These are phyloP conservation scores for Acromyrmex charruanus DNA, from an alignment of 1,140 invertebrate genomes.

Conservation along the genomic window DNA sequence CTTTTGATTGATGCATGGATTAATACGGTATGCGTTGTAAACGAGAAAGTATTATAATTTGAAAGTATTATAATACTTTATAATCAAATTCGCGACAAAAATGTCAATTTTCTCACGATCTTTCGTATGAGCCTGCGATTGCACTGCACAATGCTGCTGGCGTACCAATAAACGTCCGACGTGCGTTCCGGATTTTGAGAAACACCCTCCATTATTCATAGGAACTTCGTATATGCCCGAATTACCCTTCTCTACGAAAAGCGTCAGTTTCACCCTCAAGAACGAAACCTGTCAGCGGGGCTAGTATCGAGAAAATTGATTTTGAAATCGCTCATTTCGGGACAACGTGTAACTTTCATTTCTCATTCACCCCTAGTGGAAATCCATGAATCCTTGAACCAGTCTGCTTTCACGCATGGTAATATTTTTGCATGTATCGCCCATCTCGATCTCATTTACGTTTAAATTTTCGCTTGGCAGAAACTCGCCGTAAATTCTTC, in stretches of 20 bases:
- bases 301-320: constrained; percentile 75
- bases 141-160: constrained; percentile 41
- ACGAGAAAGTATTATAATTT: neutral
- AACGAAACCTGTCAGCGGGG: constrained; percentile 58
- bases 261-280: constrained; percentile 78
- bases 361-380: constrained; percentile 44
- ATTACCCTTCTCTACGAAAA: constrained; percentile 74
- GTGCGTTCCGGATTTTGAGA: constrained; percentile 77
- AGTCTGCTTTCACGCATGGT: constrained; percentile 32
- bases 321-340: constrained; percentile 74
- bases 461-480: constrained; percentile 14
- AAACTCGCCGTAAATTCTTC: neutral
- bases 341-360: constrained; percentile 66
- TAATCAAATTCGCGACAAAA: constrained; percentile 40
- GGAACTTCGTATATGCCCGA: constrained; percentile 75
- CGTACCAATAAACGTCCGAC: constrained; percentile 69
- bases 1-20: constrained; percentile 30
- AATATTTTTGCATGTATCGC: constrained; percentile 51
- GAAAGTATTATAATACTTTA: neutral
- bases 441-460: constrained; percentile 1
- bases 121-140: constrained; percentile 72
- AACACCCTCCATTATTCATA: constrained; percentile 85
- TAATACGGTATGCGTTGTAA: constrained; percentile 9
- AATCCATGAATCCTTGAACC: constrained; percentile 47
- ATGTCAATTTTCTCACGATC: constrained; percentile 62